Base-by-base conservation (phyloP, 2,797 vertebrate species). In the Semotilus atromaculatus region DNA sequence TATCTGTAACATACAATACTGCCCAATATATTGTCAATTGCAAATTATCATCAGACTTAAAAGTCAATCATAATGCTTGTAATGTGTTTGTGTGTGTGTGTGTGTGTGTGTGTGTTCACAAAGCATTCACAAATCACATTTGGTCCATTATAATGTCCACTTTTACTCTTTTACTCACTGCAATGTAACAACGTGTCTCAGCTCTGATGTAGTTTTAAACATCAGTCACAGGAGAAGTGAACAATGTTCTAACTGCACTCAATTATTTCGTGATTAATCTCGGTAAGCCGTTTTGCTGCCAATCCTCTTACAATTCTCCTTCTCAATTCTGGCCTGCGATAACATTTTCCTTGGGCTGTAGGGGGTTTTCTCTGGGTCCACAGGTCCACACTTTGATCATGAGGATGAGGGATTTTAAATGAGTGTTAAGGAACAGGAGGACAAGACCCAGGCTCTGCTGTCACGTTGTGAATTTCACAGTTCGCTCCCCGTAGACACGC, bases 401-500 rank as follows among this genome's bases (percentile, higher is more conserved):
- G 58, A 85, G 55, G 67, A 85, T 1, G 76, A 74, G 71, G 58
- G 81, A 81, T 83, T 86, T 82, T 60, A 82, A 83, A 48, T 5
- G 71, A 81, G 36, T 80, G 70, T 73, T 82, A 74, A 76, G 73
- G 83, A 89, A 87, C 89, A 90, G 88, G 85, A 88, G 90, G 89
- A 86, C 85, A 85, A 85, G 83, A 88, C 88, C 85, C 89, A 83
- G 90, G 88, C 71, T 18, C 58, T 84, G 70, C 84, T 82, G 83
- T 84, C 90, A 83, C 83, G 73, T 80, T 40, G 83, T 67, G 87
- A 86, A 76, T 80, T 88, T 89, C 87, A 86, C 71, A 86, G 78
- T 70, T 64, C 48, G 34, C 66, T 81, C 81, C 72, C 73, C n/a
- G 62, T 72, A 84, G 86, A 80, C 81, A 11, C n/a, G 23, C 51